Evolutionary conservation across 2,113 vertebrate genomes (phyloP).

Genomic region (Odocoileus hemionus): DNA sequence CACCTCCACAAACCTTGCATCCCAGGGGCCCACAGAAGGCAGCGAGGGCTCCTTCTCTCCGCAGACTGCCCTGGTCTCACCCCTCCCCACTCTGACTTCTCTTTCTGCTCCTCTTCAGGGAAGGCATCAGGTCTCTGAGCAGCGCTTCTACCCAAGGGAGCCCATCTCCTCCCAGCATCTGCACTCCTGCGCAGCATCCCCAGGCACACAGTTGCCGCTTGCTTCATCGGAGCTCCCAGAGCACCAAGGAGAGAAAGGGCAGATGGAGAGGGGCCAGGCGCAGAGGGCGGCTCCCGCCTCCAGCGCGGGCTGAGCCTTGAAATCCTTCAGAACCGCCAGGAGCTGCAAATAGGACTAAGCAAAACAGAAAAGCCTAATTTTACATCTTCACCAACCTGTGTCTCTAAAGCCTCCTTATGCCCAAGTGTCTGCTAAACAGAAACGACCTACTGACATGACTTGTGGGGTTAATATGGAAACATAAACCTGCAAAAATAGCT

Average conservation of each 20-base stretch:
- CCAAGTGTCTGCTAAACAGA: conserved; percentile 40
- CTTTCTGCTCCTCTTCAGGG: not conserved
- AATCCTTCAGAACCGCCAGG: not conserved
- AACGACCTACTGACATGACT: not conserved
- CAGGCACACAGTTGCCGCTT: not conserved
- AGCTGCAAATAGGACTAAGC: not conserved
- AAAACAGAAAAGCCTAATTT: not conserved
- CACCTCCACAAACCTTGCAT: not conserved
- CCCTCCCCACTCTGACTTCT: not conserved
- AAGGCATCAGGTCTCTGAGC: not conserved
- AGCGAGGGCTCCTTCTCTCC: not conserved
- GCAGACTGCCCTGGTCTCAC: not conserved
- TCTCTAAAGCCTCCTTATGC: conserved; percentile 11
- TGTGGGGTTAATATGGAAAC: not conserved
- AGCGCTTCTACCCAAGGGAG: not conserved
- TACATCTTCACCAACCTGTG: not conserved
- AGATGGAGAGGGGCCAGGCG: not conserved
- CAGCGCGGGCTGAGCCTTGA: not conserved
- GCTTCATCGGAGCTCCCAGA: not conserved
- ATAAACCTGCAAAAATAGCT: conserved; percentile 21
- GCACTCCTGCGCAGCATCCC: not conserved
- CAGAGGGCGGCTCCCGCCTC: not conserved
- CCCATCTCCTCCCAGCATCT: not conserved
- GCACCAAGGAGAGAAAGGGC: not conserved
- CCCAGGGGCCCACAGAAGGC: not conserved